phyloP scores from a whole-genome alignment of 2,888 invertebrate species.

The Hyalella azteca region DNA sequence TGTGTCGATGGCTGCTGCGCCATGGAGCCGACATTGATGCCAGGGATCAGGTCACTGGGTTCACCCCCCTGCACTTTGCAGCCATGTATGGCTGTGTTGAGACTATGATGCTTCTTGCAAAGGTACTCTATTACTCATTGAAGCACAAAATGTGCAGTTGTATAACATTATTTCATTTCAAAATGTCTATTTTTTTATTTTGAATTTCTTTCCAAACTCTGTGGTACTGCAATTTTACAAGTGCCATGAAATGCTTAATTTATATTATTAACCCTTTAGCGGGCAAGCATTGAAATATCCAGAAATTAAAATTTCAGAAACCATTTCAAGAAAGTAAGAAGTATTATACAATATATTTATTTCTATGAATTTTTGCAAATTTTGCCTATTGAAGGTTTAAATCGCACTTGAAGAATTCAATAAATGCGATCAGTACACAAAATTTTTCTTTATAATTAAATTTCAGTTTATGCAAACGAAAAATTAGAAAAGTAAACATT shows the following conservation, averaged over 20 bases:
- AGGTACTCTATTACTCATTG: neutral
- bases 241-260: neutral
- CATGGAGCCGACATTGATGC: neutral
- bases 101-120: neutral
- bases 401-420: no score
- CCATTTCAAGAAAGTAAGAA: neutral
- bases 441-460: no score
- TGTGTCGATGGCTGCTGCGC: constrained; percentile 28
- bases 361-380: neutral
- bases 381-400: neutral
- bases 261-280: neutral
- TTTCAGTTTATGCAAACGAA: no score
- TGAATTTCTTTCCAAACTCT: neutral
- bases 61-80: neutral
- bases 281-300: neutral
- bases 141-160: neutral
- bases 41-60: neutral
- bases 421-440: no score
- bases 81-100: constrained; percentile 8
- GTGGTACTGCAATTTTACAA: neutral
- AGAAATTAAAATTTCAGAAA: neutral
- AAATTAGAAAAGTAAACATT: no score
- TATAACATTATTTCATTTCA: neutral
- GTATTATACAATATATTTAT: neutral
- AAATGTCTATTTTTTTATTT: neutral